Conservation (phyloP, 37 sponge, comb jelly and placozoan genomes). For the Crambe crambe region DNA sequence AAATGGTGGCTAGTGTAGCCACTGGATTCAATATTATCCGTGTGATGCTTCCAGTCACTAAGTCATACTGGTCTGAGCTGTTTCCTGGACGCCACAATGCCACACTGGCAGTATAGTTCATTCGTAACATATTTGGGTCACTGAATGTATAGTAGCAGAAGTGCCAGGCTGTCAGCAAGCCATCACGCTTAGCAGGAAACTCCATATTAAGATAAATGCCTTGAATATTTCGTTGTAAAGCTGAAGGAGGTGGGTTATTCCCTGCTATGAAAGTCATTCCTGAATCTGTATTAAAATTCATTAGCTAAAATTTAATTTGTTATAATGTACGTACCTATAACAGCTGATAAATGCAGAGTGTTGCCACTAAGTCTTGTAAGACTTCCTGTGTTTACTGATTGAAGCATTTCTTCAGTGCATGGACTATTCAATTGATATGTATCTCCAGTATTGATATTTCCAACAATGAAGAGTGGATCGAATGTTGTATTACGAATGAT, state of each 20-base stretch:
- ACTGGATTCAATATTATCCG: not conserved
- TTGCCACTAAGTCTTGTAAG: too few relatives aligned
- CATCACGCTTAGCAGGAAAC: not conserved
- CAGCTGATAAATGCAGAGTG: too few relatives aligned
- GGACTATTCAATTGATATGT: too few relatives aligned
- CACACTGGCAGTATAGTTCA: not conserved
- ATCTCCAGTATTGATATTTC: too few relatives aligned
- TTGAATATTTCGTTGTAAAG: not conserved
- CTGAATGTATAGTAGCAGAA: not conserved
- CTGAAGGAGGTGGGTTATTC: not conserved
- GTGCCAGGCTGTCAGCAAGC: not conserved
- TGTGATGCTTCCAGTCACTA: not conserved
- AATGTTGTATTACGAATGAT: too few relatives aligned
- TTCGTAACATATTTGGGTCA: not conserved
- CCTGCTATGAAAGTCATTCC: not conserved
- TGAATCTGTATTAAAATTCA: not conserved
- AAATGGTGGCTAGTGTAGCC: not conserved
- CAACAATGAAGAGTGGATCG: too few relatives aligned
- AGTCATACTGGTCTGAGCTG: not conserved
- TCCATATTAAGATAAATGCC: not conserved
- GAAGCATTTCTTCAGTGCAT: too few relatives aligned
- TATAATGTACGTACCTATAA: too few relatives aligned
- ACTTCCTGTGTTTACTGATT: too few relatives aligned
- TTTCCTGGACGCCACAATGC: not conserved
- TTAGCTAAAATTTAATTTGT: too few relatives aligned